A percentile compares a stretch with the other conserved stretches of the same genome.
phyloP scores from a whole-genome alignment of 2,888 invertebrate genomes.

The Cryptus armator region DNA sequence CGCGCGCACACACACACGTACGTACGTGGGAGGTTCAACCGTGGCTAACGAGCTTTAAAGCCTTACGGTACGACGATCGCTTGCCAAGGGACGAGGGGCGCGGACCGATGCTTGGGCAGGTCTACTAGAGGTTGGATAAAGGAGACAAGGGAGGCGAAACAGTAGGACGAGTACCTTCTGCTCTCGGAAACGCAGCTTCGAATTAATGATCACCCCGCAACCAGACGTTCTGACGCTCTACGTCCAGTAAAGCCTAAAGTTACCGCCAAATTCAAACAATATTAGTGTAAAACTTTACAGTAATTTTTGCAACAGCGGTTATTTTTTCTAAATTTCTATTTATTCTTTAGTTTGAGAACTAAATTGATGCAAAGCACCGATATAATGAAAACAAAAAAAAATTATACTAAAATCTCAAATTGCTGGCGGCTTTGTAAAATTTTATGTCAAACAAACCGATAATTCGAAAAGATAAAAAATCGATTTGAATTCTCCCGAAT shows the following conservation, averaged over 20 bases:
- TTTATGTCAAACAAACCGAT: too few species aligned
- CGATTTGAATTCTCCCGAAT: too few species aligned
- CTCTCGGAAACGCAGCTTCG: slow-evolving; percentile 53
- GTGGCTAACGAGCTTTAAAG: slow-evolving; percentile 66
- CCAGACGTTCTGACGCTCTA: slow-evolving; percentile 31
- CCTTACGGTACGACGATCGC: slow-evolving; percentile 35
- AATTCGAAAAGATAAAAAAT: too few species aligned
- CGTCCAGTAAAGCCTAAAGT: slow-evolving; percentile 38
- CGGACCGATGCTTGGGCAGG: slow-evolving; percentile 33
- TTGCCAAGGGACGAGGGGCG: slow-evolving; percentile 35
- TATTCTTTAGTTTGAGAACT: neutral
- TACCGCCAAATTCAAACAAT: slow-evolving; percentile 17
- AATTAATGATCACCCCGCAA: slow-evolving; percentile 59
- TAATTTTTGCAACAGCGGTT: neutral
- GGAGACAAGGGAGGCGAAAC: neutral
- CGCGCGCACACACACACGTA: slow-evolving; percentile 4
- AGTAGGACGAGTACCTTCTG: slow-evolving; percentile 20
- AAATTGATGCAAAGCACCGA: too few species aligned
- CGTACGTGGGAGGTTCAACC: slow-evolving; percentile 25
- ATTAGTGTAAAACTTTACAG: neutral
- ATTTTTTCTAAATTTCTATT: neutral
- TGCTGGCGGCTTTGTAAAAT: too few species aligned
- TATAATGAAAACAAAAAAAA: too few species aligned
- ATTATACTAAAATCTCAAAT: too few species aligned
- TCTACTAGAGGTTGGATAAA: neutral